These are phyloP conservation scores for Xenus cinereus DNA, from an alignment of 2,113 vertebrate genomes.

Conservation along the genomic window DNA sequence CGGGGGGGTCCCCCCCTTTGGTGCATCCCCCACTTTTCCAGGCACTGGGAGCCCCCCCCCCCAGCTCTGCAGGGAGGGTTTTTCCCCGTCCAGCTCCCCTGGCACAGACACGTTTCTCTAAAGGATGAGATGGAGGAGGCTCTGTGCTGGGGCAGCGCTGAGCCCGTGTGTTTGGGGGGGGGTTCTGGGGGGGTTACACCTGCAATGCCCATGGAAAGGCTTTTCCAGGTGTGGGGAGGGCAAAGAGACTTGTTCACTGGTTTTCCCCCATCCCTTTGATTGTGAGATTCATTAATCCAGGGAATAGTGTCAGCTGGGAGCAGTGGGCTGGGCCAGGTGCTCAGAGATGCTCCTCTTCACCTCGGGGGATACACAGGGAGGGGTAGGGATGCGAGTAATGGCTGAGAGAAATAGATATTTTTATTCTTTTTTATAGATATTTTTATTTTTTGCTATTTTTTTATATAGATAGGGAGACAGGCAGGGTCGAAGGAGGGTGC, in stretches of 20 bases:
- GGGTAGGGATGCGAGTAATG: background rate
- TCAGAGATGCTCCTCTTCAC: background rate
- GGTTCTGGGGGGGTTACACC: background rate
- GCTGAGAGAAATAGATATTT: background rate
- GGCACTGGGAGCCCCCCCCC: background rate
- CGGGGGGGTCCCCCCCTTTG: background rate
- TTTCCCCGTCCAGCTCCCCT: background rate
- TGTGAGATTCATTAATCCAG: background rate
- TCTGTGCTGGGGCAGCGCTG: background rate
- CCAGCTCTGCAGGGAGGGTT: background rate
- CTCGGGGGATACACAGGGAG: background rate
- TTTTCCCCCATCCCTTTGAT: background rate
- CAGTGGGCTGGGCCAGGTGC: background rate
- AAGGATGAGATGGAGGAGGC: background rate
- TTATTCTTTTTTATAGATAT: background rate
- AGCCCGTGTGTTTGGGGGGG: background rate
- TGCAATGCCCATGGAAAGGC: background rate
- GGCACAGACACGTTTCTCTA: background rate
- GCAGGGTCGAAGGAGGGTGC: background rate
- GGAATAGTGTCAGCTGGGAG: background rate
- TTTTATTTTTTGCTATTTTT: background rate
- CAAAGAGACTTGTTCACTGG: rapidly evolving
- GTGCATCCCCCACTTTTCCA: background rate
- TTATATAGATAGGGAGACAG: background rate
- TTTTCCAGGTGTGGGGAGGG: background rate